A percentile compares a stretch with the other conserved stretches of the same genome.
Conservation (phyloP, 30 jellyfish, hydroid and myxozoan genomes). For the Aurelia coerulea region DNA sequence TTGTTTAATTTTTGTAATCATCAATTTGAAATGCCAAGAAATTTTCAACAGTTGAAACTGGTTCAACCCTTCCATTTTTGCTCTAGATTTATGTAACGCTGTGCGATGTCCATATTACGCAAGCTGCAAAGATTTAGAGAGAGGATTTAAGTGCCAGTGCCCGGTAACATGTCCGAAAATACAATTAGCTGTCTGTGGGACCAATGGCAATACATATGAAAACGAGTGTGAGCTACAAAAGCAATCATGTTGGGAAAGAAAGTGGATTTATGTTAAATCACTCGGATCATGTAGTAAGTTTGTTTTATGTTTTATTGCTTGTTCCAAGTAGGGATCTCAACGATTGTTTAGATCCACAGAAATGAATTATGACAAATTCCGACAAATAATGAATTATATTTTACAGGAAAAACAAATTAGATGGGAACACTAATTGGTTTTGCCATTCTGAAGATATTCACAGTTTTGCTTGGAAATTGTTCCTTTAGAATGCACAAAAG, state of each 20-base stretch:
- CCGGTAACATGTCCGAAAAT: constrained; percentile 53
- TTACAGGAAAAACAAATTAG: no score
- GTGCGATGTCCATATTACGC: constrained; percentile 87
- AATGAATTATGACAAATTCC: no score
- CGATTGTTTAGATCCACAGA: no score
- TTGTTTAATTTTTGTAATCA: no score
- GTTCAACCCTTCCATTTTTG: background rate
- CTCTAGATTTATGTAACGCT: constrained; percentile 70
- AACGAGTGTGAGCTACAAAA: constrained; percentile 76
- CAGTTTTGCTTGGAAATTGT: no score
- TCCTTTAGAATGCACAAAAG: no score
- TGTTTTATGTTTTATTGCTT: background rate
- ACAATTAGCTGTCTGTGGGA: constrained; percentile 80
- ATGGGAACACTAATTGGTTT: no score
- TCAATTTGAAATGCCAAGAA: no score
- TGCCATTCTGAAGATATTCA: no score
- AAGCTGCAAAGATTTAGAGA: constrained; percentile 37
- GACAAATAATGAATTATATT: no score
- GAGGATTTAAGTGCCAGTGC: constrained; percentile 78
- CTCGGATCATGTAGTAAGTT: constrained; percentile 85
- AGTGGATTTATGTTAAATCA: constrained; percentile 73
- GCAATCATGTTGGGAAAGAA: constrained; percentile 64
- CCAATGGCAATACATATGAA: constrained; percentile 67
- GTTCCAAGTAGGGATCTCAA: no score
- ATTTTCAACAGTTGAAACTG: no score